Evolutionary conservation across 2,888 invertebrate species (phyloP).

Genomic region (Griposia aprilina): DNA sequence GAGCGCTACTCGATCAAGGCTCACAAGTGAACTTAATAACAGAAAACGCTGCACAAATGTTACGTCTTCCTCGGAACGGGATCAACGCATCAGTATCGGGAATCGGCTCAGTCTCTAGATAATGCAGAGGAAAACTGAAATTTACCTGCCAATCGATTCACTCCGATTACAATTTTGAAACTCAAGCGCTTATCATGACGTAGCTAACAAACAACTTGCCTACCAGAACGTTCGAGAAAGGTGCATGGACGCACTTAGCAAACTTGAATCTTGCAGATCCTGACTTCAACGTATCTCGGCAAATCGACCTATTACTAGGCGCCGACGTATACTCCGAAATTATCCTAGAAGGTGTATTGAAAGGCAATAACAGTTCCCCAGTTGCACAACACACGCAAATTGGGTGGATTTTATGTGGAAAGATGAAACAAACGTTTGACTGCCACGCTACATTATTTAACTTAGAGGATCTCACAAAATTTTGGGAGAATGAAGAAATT

Average conservation of each 20-base stretch:
- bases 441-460: not conserved
- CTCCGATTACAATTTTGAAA: not conserved
- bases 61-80: too few species aligned
- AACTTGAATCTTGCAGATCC: constrained; percentile 17
- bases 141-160: too few species aligned
- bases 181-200: constrained; percentile 15
- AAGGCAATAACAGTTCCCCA: too few species aligned
- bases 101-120: too few species aligned
- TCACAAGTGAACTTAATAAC: too few species aligned
- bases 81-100: too few species aligned
- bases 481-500: constrained; percentile 19
- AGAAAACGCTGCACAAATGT: too few species aligned
- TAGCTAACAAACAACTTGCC: constrained; percentile 8
- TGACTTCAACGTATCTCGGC: constrained; percentile 12
- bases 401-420: too few species aligned
- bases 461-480: not conserved
- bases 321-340: constrained; percentile 1
- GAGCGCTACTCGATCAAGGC: too few species aligned
- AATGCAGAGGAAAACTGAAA: too few species aligned
- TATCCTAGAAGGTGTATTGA: not conserved
- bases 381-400: too few species aligned
- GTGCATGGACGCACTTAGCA: not conserved
- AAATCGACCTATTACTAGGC: constrained; percentile 9
- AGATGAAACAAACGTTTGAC: too few species aligned
- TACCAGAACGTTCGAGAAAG: not conserved